Evolutionary conservation across 2,797 vertebrate genomes (phyloP).

Genomic region (Oreortyx pictus): DNA sequence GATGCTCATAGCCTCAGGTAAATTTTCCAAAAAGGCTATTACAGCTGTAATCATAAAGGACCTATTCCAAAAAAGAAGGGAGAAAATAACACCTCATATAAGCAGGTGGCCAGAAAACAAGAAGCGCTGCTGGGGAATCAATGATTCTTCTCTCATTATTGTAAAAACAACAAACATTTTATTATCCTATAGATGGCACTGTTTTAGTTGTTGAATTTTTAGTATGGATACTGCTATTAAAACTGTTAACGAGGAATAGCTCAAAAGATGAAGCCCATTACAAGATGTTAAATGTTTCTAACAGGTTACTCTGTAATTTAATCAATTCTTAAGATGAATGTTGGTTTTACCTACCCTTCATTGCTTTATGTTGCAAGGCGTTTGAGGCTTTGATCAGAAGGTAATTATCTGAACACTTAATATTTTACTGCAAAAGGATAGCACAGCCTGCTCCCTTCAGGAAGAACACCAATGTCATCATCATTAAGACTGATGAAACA

Average conservation of each 20-base stretch:
- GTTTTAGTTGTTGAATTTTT: not conserved
- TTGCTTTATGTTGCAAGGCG: not conserved
- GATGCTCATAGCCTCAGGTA: not conserved
- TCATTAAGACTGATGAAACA: not conserved
- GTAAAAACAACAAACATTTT: not conserved
- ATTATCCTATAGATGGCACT: not conserved
- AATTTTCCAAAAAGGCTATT: not conserved
- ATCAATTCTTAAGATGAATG: not conserved
- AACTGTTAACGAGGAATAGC: not conserved
- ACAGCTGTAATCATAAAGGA: not conserved
- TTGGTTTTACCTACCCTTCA: not conserved
- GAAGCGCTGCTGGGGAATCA: not conserved
- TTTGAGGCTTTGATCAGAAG: not conserved
- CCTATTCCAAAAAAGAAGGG: not conserved
- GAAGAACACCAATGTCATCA: not conserved
- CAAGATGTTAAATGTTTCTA: not conserved
- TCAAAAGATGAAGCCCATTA: not conserved
- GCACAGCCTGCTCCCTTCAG: rapidly evolving
- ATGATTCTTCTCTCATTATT: not conserved
- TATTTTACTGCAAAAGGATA: not conserved
- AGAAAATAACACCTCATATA: not conserved
- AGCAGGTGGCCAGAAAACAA: not conserved
- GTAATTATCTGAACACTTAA: not conserved
- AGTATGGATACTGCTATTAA: not conserved
- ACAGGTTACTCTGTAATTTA: not conserved